Evolutionary conservation across 2,888 invertebrate species (phyloP).

Genomic region (Neoascia interrupta): DNA sequence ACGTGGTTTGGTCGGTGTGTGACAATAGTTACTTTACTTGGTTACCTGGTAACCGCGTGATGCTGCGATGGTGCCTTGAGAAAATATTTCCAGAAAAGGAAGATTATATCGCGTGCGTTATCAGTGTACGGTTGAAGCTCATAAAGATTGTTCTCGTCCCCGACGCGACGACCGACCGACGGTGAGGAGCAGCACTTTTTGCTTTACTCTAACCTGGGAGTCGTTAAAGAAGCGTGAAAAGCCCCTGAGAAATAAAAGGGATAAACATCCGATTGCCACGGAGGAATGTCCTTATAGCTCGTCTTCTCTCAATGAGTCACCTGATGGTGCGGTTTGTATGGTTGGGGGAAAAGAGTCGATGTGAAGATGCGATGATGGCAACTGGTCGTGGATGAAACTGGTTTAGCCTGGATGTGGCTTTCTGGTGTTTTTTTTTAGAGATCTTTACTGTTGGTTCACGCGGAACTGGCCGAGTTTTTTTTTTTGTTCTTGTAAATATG

Average conservation of each 20-base stretch:
- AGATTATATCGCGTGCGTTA: conserved; percentile 67
- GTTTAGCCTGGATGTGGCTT: conserved; percentile 22
- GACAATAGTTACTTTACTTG: conserved; percentile 53
- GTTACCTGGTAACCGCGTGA: conserved; percentile 25
- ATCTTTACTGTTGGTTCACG: conserved; percentile 38
- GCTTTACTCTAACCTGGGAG: conserved; percentile 8
- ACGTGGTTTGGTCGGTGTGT: conserved; percentile 41
- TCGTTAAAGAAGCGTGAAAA: conserved; percentile 66
- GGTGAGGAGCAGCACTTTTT: conserved; percentile 24
- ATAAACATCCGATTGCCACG: conserved; percentile 48
- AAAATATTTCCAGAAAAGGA: conserved; percentile 50
- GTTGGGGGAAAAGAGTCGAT: neutral
- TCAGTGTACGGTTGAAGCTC: conserved; percentile 56
- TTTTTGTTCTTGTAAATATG: neutral
- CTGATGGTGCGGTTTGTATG: neutral
- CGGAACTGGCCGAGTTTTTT: conserved; percentile 17
- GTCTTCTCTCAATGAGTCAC: conserved; percentile 56
- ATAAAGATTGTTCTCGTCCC: conserved; percentile 54
- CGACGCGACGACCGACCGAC: too few relatives aligned
- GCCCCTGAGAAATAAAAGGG: conserved; percentile 61
- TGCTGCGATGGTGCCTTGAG: conserved; percentile 29
- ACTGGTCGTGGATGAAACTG: conserved; percentile 60
- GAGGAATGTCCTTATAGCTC: conserved; percentile 61
- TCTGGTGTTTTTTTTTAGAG: neutral
- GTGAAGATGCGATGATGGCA: conserved; percentile 30